These are phyloP conservation scores for Colletes latitarsis DNA, from an alignment of 1,140 invertebrate genomes.

Conservation along the genomic window DNA sequence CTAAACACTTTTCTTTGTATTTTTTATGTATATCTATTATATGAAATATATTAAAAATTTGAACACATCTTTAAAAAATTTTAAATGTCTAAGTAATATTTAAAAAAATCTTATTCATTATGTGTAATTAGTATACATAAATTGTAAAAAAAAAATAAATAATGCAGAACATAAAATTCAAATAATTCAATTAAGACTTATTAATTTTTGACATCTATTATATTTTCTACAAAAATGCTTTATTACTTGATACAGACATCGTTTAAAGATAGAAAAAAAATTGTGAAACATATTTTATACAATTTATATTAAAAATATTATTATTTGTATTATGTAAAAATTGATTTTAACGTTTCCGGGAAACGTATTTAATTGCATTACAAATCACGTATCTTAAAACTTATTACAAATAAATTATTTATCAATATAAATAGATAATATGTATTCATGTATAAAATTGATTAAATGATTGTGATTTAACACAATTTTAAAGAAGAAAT, in stretches of 20 bases:
- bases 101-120: not conserved
- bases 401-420: conserved; percentile 25
- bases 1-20: not conserved
- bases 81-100: not conserved
- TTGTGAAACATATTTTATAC: not conserved
- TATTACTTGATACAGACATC: conserved; percentile 3
- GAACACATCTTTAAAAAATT: not conserved
- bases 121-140: not conserved
- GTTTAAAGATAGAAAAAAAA: conserved; percentile 17
- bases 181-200: conserved; percentile 18
- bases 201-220: conserved; percentile 10
- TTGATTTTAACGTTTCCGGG: not conserved
- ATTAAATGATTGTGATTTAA: not conserved
- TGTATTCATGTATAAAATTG: not conserved
- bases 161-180: not conserved
- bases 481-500: conserved; percentile 2
- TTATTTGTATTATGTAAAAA: conserved; percentile 15
- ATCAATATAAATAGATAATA: conserved; percentile 10
- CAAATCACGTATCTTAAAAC: conserved; percentile 4
- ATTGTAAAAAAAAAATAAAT: not conserved
- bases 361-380: conserved; percentile 26
- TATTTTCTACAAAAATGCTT: conserved; percentile 23
- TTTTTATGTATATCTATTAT: not conserved
- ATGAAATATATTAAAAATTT: not conserved
- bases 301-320: conserved; percentile 4